Evolutionary conservation across 2,888 invertebrate genomes (phyloP), one percentile per base, ranked within the genome.

Genomic region (Brachypalpus laphriformis): DNA sequence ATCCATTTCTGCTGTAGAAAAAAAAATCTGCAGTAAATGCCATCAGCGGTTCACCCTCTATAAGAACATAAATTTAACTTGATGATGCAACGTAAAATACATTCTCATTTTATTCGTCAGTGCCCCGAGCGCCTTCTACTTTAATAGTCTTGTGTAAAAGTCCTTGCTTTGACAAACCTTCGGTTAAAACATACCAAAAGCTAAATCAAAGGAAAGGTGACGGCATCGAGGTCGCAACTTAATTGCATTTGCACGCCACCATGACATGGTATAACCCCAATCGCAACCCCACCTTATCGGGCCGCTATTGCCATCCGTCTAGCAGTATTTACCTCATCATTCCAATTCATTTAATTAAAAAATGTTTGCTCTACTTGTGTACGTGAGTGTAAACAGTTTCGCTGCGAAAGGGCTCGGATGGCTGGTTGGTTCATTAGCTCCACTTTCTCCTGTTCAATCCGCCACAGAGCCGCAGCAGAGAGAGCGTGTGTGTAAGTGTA

Each of bases 321-420:
- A 63, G 49, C 65, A 59, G 74, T 80, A 80, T 80, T 80, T 80
- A 83, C 82, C 74, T 63, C 82, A 78, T 83, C 78, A 83, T 83
- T 83, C 72, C 82, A 83, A 83, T 74, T 75, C 80, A 83, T 80
- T 83, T 83, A 83, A 83, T 83, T 83, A 83, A 83, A 83, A 83
- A 83, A 83, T 80, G 63, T 75, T 80, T 80, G 74, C 83, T 70
- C 61, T 61, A 63, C 51, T 80, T 75, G 80, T 83, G 70, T 74
- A 65, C 70, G 74, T 83, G 51, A 83, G 80, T 75, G 74, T 65
- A 83, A 83, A 83, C 83, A 63, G 68, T 70, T 74, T 42, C 34
- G 57, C 45, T 37, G 31, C 34, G 49, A 68, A 63, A 57, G 57
- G 61, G 54, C n/a, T 11, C 34, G 51, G 54, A 51, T 63, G 45